Evolutionary conservation across 2,797 vertebrate species (phyloP), one percentile per base, ranked within the genome.

Genomic region (Epinephelus awoara): DNA sequence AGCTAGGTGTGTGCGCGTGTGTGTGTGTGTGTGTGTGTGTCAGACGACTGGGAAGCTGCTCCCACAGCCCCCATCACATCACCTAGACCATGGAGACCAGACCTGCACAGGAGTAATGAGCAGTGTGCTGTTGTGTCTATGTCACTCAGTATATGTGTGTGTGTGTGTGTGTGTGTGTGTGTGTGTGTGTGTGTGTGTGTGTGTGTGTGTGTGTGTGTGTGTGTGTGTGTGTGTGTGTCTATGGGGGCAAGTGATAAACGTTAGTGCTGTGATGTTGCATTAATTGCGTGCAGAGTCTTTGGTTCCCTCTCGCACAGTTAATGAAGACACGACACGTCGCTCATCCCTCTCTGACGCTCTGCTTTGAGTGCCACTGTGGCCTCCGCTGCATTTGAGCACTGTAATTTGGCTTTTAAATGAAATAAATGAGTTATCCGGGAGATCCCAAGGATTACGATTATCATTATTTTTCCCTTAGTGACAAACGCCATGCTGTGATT

Each of bases 391-490:
- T 88, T 85, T 78, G 83, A 90, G 77, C 88, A 70, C 90, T 67
- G 85, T 91, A 90, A 93, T 94, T 94, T 92, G 90, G 90, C 91
- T 92, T 93, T 93, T 94, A 94, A 94, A 92, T 91, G 90, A 92
- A 93, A 92, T 93, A 92, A 93, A 93, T 88, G 80, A 92, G 91
- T 88, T 92, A 91, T 92, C 91, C 59, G 81, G 89, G 91, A 92
- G 91, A 94, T 93, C 88, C 85, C 59, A 50, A 78, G 87, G 89
- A 94, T 93, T 93, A 90, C 85, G 75, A 86, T 93, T 91, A 93
- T 90, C 89, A 91, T 93, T 92, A 93, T 90, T 91, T 90, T 89
- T 80, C 86, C 92, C 88, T 74, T 83, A 85, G 90, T 83, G 91
- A 89, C 90, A 91, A 92, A 93, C 47, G 62, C 75, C 92, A 88